Percentiles rank a stretch among this genome's conserved stretches.
Conservation (phyloP, 2,113 vertebrate genomes). For the Chroicocephalus ridibundus region DNA sequence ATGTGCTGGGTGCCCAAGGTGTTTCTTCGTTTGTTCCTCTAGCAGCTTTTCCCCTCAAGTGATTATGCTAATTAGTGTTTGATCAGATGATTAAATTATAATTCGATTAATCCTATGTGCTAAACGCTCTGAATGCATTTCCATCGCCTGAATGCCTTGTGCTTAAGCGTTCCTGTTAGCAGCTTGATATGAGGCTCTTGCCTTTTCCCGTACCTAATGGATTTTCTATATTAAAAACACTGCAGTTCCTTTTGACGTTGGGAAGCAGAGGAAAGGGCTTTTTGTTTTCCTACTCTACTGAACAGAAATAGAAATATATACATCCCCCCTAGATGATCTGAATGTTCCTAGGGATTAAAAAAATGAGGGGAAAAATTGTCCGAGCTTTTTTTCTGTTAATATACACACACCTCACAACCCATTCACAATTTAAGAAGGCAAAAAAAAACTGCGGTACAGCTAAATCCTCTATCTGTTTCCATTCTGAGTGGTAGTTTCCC, state of each 20-base stretch:
- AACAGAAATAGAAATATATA: not conserved
- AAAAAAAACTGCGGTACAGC: not conserved
- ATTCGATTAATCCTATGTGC: constrained; percentile 85
- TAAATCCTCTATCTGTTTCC: not conserved
- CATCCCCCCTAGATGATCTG: not conserved
- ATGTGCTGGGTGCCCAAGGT: constrained; percentile 75
- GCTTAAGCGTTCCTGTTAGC: constrained; percentile 45
- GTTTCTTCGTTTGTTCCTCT: constrained; percentile 78
- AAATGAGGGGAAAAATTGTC: not conserved
- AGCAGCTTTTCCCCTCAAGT: constrained; percentile 86
- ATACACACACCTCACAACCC: not conserved
- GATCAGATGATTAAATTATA: constrained; percentile 96
- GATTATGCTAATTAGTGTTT: constrained; percentile 94
- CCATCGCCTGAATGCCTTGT: constrained; percentile 73
- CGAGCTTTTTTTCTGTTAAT: not conserved
- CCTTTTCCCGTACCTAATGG: not conserved
- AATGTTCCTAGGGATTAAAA: not conserved
- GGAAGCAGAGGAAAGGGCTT: not conserved
- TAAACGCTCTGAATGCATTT: constrained; percentile 85
- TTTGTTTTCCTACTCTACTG: not conserved
- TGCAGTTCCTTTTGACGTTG: not conserved
- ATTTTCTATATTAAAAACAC: not conserved
- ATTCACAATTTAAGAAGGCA: not conserved
- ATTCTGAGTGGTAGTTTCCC: not conserved
- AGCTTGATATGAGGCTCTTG: not conserved